Conservation (phyloP, 2,888 invertebrate species). For the Andrena chrysosceles region DNA sequence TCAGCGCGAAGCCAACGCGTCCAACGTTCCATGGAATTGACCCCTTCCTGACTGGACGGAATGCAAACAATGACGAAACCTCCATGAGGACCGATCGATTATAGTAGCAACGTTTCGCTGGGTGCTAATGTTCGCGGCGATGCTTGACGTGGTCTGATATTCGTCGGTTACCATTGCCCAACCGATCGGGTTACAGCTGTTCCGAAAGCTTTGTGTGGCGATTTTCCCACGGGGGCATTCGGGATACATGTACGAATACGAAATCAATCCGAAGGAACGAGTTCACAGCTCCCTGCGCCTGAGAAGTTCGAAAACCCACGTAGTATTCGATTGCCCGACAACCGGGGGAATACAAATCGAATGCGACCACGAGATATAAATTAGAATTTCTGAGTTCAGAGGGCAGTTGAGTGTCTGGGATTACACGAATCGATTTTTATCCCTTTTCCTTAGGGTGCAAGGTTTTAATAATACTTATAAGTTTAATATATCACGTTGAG, state of each 20-base stretch:
- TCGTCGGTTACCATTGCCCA: constrained; percentile 53
- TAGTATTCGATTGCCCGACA: not conserved
- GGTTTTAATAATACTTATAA: too few relatives aligned
- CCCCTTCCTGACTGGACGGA: constrained; percentile 70
- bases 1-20: constrained; percentile 69
- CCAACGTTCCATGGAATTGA: constrained; percentile 70
- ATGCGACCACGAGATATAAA: not conserved
- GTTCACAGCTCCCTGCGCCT: not conserved
- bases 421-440: not conserved
- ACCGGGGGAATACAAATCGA: not conserved
- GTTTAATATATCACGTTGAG: too few relatives aligned
- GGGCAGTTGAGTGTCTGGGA: not conserved
- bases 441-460: not conserved
- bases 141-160: constrained; percentile 67
- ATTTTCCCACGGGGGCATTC: constrained; percentile 45
- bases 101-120: constrained; percentile 66
- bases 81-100: constrained; percentile 75
- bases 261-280: constrained; percentile 23
- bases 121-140: constrained; percentile 65
- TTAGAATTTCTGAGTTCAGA: too few relatives aligned
- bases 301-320: not conserved
- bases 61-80: constrained; percentile 78
- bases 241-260: not conserved
- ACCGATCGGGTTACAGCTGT: constrained; percentile 53
- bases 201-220: constrained; percentile 38